phyloP scores from a whole-genome alignment of 2,797 vertebrate genomes.

The Botia almorhae region DNA sequence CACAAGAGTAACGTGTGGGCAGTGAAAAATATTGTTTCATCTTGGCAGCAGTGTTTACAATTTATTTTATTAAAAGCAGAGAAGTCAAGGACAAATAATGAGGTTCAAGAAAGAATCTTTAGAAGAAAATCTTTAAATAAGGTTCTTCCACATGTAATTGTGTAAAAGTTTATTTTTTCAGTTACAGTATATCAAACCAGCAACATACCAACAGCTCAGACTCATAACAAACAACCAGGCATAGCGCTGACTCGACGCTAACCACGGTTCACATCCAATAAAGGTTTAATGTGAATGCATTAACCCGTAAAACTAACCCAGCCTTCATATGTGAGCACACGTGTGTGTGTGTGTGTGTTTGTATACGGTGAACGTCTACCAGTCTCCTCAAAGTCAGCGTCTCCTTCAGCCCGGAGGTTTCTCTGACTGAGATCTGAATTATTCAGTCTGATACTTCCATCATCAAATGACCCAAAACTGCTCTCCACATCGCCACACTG shows the following conservation, averaged over 20 bases:
- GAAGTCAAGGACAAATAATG: neutral
- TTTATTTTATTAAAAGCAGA: conserved; percentile 11
- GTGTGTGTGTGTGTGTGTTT: neutral
- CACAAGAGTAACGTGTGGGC: neutral
- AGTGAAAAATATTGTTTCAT: neutral
- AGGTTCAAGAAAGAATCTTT: neutral
- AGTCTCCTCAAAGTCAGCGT: conserved; percentile 57
- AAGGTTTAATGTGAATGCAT: conserved; percentile 22
- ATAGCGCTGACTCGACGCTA: conserved; percentile 23
- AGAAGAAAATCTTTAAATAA: neutral
- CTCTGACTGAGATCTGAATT: conserved; percentile 56
- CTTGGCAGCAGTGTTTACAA: neutral
- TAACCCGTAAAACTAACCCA: conserved; percentile 30
- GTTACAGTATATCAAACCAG: too few relatives aligned
- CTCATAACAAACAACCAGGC: neutral
- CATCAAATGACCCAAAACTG: conserved; percentile 56
- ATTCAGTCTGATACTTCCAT: conserved; percentile 57
- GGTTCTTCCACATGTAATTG: too few relatives aligned
- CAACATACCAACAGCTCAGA: neutral
- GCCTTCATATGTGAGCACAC: conserved; percentile 15
- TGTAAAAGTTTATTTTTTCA: too few relatives aligned
- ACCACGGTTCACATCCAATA: conserved; percentile 14
- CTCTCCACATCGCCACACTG: conserved; percentile 42
- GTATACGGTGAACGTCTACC: conserved; percentile 17
- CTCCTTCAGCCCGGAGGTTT: conserved; percentile 56